Conservation (phyloP, 2,888 invertebrate species). For the Ormyrus pomaceus region DNA sequence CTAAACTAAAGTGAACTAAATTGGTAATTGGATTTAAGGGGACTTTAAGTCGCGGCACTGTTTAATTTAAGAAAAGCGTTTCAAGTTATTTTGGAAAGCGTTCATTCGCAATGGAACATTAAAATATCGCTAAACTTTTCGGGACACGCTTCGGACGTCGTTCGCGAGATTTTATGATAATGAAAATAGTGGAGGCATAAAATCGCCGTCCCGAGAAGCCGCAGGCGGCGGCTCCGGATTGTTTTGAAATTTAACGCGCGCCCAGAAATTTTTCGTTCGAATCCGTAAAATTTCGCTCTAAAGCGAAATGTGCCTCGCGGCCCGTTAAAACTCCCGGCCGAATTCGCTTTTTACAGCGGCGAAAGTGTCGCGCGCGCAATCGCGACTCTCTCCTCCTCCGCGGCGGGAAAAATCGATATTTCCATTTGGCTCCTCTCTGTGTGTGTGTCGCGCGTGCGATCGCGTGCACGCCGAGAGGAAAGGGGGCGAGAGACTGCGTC, state of each 20-base stretch:
- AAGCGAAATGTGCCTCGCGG: too few relatives aligned
- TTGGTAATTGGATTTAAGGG: conserved; percentile 12
- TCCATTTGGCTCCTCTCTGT: not conserved
- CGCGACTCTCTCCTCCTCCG: too few relatives aligned
- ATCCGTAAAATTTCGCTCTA: too few relatives aligned
- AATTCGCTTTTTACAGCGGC: too few relatives aligned
- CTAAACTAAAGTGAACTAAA: conserved; percentile 10
- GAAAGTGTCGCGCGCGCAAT: too few relatives aligned
- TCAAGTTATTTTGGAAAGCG: conserved; percentile 40
- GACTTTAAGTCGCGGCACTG: not conserved
- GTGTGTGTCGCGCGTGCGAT: too few relatives aligned
- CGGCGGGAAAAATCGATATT: conserved; percentile 4
- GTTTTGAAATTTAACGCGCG: too few relatives aligned
- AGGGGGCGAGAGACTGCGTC: not conserved
- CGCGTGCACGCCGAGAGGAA: not conserved
- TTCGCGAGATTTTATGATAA: conserved; percentile 35
- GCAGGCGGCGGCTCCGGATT: too few relatives aligned
- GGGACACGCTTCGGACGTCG: not conserved
- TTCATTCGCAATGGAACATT: conserved; percentile 19
- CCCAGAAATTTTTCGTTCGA: too few relatives aligned
- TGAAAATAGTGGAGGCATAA: conserved; percentile 25
- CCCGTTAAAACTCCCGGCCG: too few relatives aligned
- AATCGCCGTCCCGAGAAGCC: not conserved
- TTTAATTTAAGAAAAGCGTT: conserved; percentile 49
- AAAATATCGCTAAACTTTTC: conserved; percentile 31